Percentiles rank a stretch among this genome's conserved stretches.
Evolutionary conservation across 2,888 invertebrate species (phyloP).

Genomic region (Eulithis prunata): DNA sequence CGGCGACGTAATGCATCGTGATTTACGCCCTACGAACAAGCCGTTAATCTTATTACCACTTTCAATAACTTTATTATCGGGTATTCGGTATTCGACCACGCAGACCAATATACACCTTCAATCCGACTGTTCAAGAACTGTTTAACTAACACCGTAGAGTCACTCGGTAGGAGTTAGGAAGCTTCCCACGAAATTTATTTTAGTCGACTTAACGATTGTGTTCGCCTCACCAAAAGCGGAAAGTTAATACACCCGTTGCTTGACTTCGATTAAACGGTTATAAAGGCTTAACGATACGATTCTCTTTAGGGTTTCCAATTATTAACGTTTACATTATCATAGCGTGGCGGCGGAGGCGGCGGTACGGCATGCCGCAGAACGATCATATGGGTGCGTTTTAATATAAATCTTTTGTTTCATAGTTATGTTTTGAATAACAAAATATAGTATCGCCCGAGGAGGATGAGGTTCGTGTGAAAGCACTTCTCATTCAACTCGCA

Average conservation of each 20-base stretch:
- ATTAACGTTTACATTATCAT: slow-evolving; percentile 44
- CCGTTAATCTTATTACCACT: slow-evolving; percentile 84
- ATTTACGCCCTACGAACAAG: slow-evolving; percentile 77
- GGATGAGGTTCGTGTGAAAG: slow-evolving; percentile 63
- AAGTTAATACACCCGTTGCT: slow-evolving; percentile 67
- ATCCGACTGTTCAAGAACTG: slow-evolving; percentile 55
- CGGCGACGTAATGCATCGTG: slow-evolving; percentile 81
- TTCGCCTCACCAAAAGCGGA: slow-evolving; percentile 69
- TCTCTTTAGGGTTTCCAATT: slow-evolving; percentile 53
- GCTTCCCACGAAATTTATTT: slow-evolving; percentile 79
- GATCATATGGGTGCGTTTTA: slow-evolving; percentile 46
- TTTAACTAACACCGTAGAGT: slow-evolving; percentile 53
- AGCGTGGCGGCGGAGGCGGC: slow-evolving; percentile 30
- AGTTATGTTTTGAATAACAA: slow-evolving; percentile 57
- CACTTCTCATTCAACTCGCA: slow-evolving; percentile 67
- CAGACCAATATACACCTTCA: slow-evolving; percentile 70
- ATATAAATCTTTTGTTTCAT: slow-evolving; percentile 50
- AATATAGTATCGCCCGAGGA: slow-evolving; percentile 42
- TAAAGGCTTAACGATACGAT: slow-evolving; percentile 57
- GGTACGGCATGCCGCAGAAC: slow-evolving; percentile 27
- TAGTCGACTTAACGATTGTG: slow-evolving; percentile 77
- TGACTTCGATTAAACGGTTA: slow-evolving; percentile 67
- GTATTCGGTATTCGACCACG: slow-evolving; percentile 56
- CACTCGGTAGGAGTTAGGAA: slow-evolving; percentile 62
- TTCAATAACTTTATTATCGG: slow-evolving; percentile 82